Conservation (phyloP, 2,888 invertebrate genomes). For the Toxonevra muliebris region DNA sequence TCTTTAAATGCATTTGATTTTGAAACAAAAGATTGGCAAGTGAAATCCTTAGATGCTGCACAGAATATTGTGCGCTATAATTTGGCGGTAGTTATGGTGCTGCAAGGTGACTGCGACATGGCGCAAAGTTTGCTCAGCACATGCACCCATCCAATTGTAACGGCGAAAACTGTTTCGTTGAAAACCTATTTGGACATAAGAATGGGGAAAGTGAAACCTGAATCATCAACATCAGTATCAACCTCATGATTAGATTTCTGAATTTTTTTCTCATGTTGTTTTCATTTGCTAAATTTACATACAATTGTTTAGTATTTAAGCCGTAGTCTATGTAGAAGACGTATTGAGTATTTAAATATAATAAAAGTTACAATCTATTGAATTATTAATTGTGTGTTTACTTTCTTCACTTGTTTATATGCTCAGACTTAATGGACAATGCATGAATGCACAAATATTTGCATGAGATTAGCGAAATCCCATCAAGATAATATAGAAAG, state of each 20-base stretch:
- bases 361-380: background rate
- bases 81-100: conserved; percentile 78
- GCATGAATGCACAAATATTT: too few relatives aligned
- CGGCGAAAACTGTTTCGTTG: conserved; percentile 57
- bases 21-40: conserved; percentile 67
- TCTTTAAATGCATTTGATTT: conserved; percentile 67
- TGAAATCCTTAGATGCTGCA: conserved; percentile 70
- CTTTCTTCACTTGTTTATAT: too few relatives aligned
- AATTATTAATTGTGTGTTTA: too few relatives aligned
- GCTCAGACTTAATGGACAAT: too few relatives aligned
- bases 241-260: too few relatives aligned
- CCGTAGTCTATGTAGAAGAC: background rate
- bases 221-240: too few relatives aligned
- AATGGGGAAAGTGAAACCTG: conserved; percentile 13
- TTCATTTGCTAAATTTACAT: background rate
- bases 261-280: background rate
- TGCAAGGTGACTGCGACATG: conserved; percentile 78
- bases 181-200: conserved; percentile 70
- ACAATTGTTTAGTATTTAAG: background rate
- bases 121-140: conserved; percentile 58
- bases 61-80: conserved; percentile 81
- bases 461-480: too few relatives aligned
- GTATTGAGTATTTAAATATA: background rate
- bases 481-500: too few relatives aligned
- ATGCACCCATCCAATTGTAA: conserved; percentile 60